These are phyloP conservation scores for Rosalia funebris DNA, from an alignment of 2,888 invertebrate genomes.

Conservation along the genomic window DNA sequence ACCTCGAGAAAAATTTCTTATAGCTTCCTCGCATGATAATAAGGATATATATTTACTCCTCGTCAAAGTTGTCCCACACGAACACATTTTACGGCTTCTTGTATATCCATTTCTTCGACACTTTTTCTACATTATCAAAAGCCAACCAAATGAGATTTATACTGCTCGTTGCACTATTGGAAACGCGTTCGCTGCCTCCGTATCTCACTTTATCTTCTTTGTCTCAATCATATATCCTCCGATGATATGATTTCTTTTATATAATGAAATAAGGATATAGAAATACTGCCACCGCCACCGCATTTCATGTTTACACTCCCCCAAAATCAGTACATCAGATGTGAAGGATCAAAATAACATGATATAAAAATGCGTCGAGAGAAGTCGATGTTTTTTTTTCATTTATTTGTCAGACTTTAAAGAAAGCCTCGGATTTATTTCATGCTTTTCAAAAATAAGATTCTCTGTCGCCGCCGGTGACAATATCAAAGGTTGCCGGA, in stretches of 20 bases:
- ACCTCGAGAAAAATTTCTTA: no score
- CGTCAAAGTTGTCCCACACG: no score
- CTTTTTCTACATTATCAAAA: no score
- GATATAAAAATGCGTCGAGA: constrained; percentile 44
- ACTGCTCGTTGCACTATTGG: neutral
- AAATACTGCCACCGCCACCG: constrained; percentile 7
- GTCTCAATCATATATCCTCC: constrained; percentile 15
- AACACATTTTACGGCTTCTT: no score
- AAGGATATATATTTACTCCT: no score
- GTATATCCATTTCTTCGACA: no score
- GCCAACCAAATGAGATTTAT: neutral
- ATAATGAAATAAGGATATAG: constrained; percentile 29
- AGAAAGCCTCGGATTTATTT: constrained; percentile 44
- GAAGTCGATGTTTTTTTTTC: constrained; percentile 40
- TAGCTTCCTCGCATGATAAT: no score
- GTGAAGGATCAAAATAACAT: constrained; percentile 42
- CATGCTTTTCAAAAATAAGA: constrained; percentile 43
- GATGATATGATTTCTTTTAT: constrained; percentile 26
- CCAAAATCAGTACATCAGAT: constrained; percentile 49
- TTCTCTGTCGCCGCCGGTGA: constrained; percentile 22
- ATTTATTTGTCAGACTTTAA: constrained; percentile 45
- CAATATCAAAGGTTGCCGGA: constrained; percentile 1
- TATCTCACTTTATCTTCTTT: constrained; percentile 14
- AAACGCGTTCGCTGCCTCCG: neutral
- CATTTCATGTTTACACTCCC: constrained; percentile 31